Base-by-base conservation (phyloP, 1,140 invertebrate genomes). In the Halictus rubicundus region DNA sequence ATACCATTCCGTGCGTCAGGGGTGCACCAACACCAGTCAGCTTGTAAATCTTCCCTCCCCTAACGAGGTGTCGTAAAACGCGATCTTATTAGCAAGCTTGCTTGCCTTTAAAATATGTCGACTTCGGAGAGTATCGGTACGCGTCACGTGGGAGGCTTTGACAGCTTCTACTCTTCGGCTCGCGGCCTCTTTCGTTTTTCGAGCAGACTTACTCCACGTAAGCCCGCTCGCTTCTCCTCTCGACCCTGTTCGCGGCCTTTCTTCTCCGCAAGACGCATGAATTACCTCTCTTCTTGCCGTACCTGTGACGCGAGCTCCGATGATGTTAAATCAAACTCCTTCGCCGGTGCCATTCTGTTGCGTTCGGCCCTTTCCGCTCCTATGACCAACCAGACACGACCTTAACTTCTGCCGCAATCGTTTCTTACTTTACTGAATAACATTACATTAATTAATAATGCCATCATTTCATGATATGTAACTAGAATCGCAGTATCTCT, bases 61-160 rank as follows among this genome's bases (percentile, higher is more conserved):
- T 91, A 91, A 91, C 89, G 88, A 91, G 89, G 85, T 84, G 87
- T 89, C 90, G 89, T 91, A 91, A 91, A 90, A 90, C 87, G 89
- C 87, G 89, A 90, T 90, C 88, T 86, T 89, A 90, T 91, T 91
- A 91, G 89, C 87, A 76, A 75, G 49, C 84, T 49, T 77, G 77
- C 75, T 84, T 78, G 84, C 78, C 87, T 85, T 88, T 84, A 87
- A 88, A 88, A 89, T 86, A 86, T 80, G 85, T 83, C 72, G 42
- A 79, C 76, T 76, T 88, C 71, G 57, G 27, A 23, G 27, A 19
- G 42, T 63, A 78, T 65, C 60, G 77, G 27, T 68, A 37, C 42
- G 19, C 65, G 68, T 75, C 69, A 78, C 52, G 80, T 81, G 70
- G 69, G 52, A 74, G 46, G 27, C 32, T 78, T 77, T 68, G 83